Base-by-base conservation (phyloP, 1,140 invertebrate genomes). In the Colletes latitarsis region DNA sequence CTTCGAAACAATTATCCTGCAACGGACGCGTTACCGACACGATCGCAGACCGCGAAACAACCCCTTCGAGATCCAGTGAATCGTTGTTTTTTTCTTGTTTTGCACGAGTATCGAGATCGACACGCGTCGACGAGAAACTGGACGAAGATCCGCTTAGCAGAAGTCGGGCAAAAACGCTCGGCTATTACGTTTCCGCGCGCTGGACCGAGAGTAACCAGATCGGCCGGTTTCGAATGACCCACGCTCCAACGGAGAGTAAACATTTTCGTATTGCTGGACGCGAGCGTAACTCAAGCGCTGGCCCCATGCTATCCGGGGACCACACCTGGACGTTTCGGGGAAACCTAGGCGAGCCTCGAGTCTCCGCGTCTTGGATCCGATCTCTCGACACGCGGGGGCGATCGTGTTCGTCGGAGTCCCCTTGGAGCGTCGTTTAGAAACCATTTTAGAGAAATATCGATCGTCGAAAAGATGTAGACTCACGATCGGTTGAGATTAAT, bases 251-350 rank as follows among this genome's bases (percentile, higher is more conserved):
- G 80, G 84, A 83, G 82, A 85, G 90, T 91, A 92, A 92, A 93
- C 91, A 92, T 93, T 93, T 92, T 93, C 92, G 89, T 92, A 92
- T 92, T 90, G 91, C 88, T 90, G 49, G 12, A 43, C 91, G 91
- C 88, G 69, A 70, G 75, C 82, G 92, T 92, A 92, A 93, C 87
- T 92, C 88, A 92, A 93, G 85, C 89, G 81, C 78, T 86, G 80
- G 89, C 88, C 77, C 49, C 66, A 12, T 52, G n/a, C 10, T 41
- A 46, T 3, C 8, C 17, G 3, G 5, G 9, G 55, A 62, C 58
- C 55, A 49, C 76, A 70, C 76, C 68, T 55, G 67, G 10, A 6
- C 43, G 14, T 8, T 19, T 30, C 41, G 46, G 19, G 55, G 41
- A 46, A 55, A 64, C 43, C 14, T 21, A 14, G 19, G 30, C 30